A percentile compares a stretch with the other conserved stretches of the same genome.
These are phyloP conservation scores for Pseudomyrmex gracilis DNA, from an alignment of 1,140 invertebrate genomes.

Conservation along the genomic window DNA sequence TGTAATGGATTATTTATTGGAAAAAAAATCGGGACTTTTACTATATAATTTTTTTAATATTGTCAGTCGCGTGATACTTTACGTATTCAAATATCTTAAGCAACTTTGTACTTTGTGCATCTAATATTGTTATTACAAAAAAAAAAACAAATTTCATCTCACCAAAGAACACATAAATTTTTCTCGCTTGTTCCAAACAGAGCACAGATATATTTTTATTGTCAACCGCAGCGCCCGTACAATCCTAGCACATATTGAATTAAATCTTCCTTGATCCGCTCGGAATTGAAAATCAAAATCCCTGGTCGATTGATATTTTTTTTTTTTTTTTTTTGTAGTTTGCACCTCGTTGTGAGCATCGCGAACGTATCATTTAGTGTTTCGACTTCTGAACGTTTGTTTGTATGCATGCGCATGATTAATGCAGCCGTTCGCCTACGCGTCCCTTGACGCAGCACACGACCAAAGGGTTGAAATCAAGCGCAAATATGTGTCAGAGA, in stretches of 20 bases:
- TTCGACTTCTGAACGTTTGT: constrained; percentile 8
- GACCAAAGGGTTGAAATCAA: constrained; percentile 47
- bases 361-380: neutral
- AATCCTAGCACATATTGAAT: constrained; percentile 7
- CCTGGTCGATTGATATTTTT: constrained; percentile 8
- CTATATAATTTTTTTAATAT: constrained; percentile 10
- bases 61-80: neutral
- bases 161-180: neutral
- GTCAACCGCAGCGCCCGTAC: neutral
- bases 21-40: neutral
- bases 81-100: neutral
- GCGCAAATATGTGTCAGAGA: constrained; percentile 11
- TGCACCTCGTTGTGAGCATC: neutral
- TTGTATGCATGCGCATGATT: constrained; percentile 20
- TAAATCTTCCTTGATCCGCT: constrained; percentile 33
- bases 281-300: constrained; percentile 29
- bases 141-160: neutral
- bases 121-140: neutral
- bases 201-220: constrained; percentile 13
- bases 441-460: constrained; percentile 43
- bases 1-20: neutral
- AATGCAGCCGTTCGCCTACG: constrained; percentile 37
- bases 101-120: neutral
- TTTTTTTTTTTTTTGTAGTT: neutral
- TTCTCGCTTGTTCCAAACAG: neutral